Evolutionary conservation across 2,113 vertebrate species (phyloP).

Genomic region (Psophia crepitans): DNA sequence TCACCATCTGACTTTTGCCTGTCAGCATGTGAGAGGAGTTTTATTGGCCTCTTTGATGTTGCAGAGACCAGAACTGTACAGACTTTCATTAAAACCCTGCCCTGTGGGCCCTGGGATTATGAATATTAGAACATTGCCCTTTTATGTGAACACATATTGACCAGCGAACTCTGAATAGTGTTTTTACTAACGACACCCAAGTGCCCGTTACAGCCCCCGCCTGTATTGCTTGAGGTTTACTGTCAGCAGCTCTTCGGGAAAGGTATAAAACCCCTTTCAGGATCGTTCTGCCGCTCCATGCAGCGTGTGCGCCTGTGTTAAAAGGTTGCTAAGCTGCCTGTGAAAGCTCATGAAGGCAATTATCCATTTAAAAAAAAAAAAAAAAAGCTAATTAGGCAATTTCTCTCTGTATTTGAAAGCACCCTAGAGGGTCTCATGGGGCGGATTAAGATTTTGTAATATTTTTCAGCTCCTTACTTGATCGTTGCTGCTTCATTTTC

Average conservation of each 20-base stretch:
- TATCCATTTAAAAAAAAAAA: conserved; percentile 26
- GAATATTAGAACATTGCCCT: conserved; percentile 58
- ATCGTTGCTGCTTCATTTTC: conserved; percentile 19
- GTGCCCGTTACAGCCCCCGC: conserved; percentile 61
- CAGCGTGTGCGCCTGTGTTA: not conserved
- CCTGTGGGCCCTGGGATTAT: conserved; percentile 49
- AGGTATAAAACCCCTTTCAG: conserved; percentile 70
- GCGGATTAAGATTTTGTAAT: conserved; percentile 56
- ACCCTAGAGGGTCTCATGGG: conserved; percentile 51
- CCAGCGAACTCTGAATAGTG: conserved; percentile 18
- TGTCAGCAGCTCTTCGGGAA: conserved; percentile 68
- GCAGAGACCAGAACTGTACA: conserved; percentile 38
- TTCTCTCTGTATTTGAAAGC: conserved; percentile 52
- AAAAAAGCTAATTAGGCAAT: conserved; percentile 63
- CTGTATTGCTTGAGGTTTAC: conserved; percentile 62
- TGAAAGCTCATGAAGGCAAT: conserved; percentile 63
- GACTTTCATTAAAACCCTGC: conserved; percentile 57
- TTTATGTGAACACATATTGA: conserved; percentile 60
- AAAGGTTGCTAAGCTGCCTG: conserved; percentile 71
- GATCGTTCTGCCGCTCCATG: not conserved
- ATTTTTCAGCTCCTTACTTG: conserved; percentile 63
- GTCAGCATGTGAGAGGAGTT: conserved; percentile 40
- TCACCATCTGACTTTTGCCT: not conserved
- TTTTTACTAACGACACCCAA: conserved; percentile 69
- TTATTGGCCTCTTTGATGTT: conserved; percentile 60